Conservation (phyloP, 1,140 invertebrate species). For the Luehdorfia chinensis region DNA sequence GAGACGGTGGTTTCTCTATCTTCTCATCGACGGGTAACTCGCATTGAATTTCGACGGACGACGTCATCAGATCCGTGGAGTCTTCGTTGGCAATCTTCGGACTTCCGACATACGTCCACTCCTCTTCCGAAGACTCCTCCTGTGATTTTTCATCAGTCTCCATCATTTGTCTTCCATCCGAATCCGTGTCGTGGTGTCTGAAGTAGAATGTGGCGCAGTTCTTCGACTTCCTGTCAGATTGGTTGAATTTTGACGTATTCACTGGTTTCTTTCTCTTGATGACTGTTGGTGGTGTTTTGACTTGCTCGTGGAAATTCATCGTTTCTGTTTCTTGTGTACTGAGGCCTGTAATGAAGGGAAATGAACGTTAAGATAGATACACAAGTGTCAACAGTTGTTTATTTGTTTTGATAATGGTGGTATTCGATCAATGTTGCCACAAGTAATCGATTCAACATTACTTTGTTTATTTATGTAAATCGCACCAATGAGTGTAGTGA, state of each 20-base stretch:
- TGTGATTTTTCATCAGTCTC: constrained; percentile 73
- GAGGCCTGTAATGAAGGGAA: constrained; percentile 44
- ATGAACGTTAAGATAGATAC: constrained; percentile 7
- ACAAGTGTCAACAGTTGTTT: constrained; percentile 14
- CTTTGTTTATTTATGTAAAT: constrained; percentile 44
- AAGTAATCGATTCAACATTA: constrained; percentile 17
- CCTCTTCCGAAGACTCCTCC: constrained; percentile 83
- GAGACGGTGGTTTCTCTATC: constrained; percentile 38
- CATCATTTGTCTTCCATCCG: constrained; percentile 77
- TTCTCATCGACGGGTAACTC: constrained; percentile 59
- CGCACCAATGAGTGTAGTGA: constrained; percentile 25
- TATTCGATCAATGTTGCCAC: constrained; percentile 22
- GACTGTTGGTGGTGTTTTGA: constrained; percentile 66
- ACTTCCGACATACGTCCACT: constrained; percentile 82
- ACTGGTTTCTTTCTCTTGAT: constrained; percentile 72
- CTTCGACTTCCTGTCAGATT: constrained; percentile 86
- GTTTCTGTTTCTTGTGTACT: constrained; percentile 31
- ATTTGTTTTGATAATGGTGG: constrained; percentile 26
- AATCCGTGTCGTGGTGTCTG: constrained; percentile 90
- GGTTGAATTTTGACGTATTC: constrained; percentile 79
- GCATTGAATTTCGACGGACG: constrained; percentile 68
- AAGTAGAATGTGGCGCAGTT: constrained; percentile 91
- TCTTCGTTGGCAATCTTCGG: constrained; percentile 70
- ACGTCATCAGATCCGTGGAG: constrained; percentile 73
- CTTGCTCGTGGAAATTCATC: constrained; percentile 40